A percentile compares a stretch with the other conserved stretches of the same genome.
phyloP scores from a whole-genome alignment of 2,113 vertebrate genomes.

The Lepus americanus region DNA sequence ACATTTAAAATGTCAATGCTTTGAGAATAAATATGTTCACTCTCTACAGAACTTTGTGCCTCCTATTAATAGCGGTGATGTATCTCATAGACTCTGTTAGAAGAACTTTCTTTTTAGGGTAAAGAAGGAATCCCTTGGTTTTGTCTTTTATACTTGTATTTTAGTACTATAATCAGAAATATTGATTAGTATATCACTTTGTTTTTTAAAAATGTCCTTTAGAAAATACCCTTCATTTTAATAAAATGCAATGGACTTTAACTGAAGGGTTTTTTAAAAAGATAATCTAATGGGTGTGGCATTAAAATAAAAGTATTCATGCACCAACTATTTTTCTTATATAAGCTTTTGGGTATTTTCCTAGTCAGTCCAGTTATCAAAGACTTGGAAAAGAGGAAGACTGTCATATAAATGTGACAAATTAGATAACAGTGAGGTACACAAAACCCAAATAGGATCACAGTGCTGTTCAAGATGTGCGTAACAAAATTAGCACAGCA shows the following conservation, averaged over 20 bases:
- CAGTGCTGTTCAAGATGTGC: background rate
- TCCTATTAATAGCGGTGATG: background rate
- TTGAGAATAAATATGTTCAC: conserved; percentile 19
- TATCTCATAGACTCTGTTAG: background rate
- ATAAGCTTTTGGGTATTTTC: background rate
- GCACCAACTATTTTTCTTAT: background rate
- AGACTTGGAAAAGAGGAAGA: background rate
- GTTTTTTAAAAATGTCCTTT: background rate
- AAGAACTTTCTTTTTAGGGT: background rate
- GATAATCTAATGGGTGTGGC: background rate
- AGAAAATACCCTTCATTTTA: background rate
- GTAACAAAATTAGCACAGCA: background rate
- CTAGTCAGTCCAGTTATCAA: background rate
- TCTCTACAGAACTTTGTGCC: background rate
- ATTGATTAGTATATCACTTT: background rate
- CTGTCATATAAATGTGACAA: background rate
- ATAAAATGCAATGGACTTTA: background rate
- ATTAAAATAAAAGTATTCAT: background rate
- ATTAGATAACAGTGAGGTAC: background rate
- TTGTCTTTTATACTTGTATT: background rate
- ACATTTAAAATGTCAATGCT: background rate
- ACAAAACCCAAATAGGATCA: background rate
- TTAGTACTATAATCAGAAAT: background rate
- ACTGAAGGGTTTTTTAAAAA: background rate
- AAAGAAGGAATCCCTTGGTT: background rate